Evolutionary conservation across 2,113 vertebrate genomes (phyloP).

Genomic region (Tylochromis polylepis): DNA sequence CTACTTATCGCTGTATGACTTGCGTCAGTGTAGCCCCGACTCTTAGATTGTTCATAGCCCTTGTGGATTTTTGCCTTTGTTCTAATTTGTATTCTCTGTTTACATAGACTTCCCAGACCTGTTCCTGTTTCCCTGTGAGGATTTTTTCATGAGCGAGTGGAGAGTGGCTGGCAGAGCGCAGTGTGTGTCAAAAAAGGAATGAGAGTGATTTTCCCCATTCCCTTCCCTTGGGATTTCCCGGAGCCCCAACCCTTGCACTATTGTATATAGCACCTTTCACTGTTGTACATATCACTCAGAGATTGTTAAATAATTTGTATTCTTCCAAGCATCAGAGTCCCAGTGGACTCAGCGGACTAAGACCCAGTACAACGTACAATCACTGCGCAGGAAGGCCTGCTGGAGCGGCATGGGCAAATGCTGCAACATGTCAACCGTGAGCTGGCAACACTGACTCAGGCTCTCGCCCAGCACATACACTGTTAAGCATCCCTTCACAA

Average conservation of each 20-base stretch:
- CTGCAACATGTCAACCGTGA: no score
- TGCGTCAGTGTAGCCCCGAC: neutral
- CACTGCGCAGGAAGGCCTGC: no score
- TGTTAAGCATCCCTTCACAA: no score
- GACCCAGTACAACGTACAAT: no score
- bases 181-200: neutral
- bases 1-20: neutral
- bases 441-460: no score
- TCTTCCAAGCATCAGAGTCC: neutral
- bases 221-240: neutral
- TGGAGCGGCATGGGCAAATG: no score
- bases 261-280: neutral
- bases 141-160: neutral
- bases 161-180: neutral
- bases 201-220: neutral
- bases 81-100: neutral
- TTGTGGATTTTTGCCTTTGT: neutral
- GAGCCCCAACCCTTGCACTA: neutral
- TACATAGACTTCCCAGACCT: neutral
- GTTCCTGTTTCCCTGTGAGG: neutral
- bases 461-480: no score
- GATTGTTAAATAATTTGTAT: neutral
- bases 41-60: neutral
- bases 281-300: neutral
- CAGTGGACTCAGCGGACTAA: no score